These are phyloP conservation scores for Brachirus orientalis DNA, from an alignment of 2,113 vertebrate species.

Conservation along the genomic window DNA sequence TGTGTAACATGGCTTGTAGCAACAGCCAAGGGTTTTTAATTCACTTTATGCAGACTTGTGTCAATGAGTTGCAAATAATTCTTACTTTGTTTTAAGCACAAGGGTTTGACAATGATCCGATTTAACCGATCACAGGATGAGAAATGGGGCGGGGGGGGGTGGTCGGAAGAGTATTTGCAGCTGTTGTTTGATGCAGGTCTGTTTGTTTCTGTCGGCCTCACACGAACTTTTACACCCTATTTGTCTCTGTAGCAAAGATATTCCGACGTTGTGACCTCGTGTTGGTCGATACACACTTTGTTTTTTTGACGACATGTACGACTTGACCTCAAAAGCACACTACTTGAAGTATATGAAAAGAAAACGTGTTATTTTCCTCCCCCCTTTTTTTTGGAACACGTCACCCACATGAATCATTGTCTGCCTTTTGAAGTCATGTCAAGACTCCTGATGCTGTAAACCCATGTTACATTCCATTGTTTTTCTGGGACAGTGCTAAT, in stretches of 20 bases:
- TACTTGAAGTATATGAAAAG: constrained; percentile 68
- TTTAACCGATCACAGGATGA: background rate
- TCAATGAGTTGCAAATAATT: constrained; percentile 58
- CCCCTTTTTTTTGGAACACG: constrained; percentile 39
- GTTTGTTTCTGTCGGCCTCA: constrained; percentile 32
- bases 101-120: background rate
- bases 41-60: constrained; percentile 44
- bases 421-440: constrained; percentile 69
- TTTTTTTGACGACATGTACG: constrained; percentile 66
- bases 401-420: constrained; percentile 76
- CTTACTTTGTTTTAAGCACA: constrained; percentile 9
- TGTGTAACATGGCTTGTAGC: constrained; percentile 57
- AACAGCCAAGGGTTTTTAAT: constrained; percentile 56
- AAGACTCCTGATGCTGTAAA: constrained; percentile 65
- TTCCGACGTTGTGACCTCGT: constrained; percentile 69
- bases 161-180: constrained; percentile 43
- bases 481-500: constrained; percentile 66
- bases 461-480: constrained; percentile 74
- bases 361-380: background rate
- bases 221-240: constrained; percentile 31
- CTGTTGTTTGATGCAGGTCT: constrained; percentile 61
- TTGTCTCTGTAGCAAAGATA: constrained; percentile 67
- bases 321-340: constrained; percentile 68
- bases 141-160: background rate
- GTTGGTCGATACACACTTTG: constrained; percentile 53